phyloP scores from a whole-genome alignment of 2,797 vertebrate genomes.

The Champsocephalus esox region DNA sequence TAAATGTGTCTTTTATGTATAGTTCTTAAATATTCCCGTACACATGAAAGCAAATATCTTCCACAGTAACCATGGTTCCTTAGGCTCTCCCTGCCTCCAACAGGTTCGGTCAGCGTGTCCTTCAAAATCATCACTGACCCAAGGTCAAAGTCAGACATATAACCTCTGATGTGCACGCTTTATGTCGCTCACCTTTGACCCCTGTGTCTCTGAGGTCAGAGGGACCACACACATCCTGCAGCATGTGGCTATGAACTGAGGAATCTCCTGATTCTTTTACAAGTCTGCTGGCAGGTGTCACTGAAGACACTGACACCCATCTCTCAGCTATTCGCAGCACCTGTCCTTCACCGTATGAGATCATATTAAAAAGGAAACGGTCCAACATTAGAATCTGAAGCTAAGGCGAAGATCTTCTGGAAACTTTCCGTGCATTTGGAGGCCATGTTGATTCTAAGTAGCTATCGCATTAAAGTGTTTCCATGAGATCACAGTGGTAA shows the following conservation, averaged over 20 bases:
- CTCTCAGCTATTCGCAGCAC: slow-evolving; percentile 6
- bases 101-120: slow-evolving; percentile 33
- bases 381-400: background rate
- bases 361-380: background rate
- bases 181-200: slow-evolving; percentile 63
- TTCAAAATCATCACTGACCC: slow-evolving; percentile 17
- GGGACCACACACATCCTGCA: slow-evolving; percentile 64
- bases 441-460: slow-evolving; percentile 37
- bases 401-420: background rate
- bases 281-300: slow-evolving; percentile 56
- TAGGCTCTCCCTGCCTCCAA: background rate
- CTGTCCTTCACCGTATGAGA: slow-evolving; percentile 19
- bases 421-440: slow-evolving; percentile 30
- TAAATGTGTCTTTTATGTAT: background rate
- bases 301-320: slow-evolving; percentile 30
- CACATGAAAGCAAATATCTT: too few relatives aligned
- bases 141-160: slow-evolving; percentile 40
- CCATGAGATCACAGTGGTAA: slow-evolving; percentile 55
- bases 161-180: slow-evolving; percentile 35
- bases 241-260: slow-evolving; percentile 60
- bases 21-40: background rate
- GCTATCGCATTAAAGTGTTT: slow-evolving; percentile 57
- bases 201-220: slow-evolving; percentile 35
- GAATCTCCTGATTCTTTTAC: slow-evolving; percentile 58
- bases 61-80: background rate